These are phyloP conservation scores for Carapus acus DNA, from an alignment of 2,797 vertebrate species.

Conservation along the genomic window DNA sequence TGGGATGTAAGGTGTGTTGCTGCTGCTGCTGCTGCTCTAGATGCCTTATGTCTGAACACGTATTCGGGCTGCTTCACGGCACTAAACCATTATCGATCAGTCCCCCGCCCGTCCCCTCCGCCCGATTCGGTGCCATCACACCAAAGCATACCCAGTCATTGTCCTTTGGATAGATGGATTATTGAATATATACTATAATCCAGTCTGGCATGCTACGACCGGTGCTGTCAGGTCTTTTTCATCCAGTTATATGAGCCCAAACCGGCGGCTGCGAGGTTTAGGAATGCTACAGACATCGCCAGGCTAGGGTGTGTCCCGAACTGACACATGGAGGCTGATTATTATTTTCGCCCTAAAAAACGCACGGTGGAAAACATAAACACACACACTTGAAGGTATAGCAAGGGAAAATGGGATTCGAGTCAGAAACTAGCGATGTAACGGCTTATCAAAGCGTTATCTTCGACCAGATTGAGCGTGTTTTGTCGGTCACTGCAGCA, in stretches of 20 bases:
- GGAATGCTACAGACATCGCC: constrained; percentile 71
- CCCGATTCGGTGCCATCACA: constrained; percentile 52
- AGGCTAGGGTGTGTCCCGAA: constrained; percentile 79
- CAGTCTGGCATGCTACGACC: not conserved
- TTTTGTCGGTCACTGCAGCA: constrained; percentile 68
- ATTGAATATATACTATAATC: constrained; percentile 35
- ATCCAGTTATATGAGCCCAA: constrained; percentile 44
- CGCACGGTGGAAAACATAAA: constrained; percentile 1
- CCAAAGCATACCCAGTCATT: constrained; percentile 31
- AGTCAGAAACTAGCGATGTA: constrained; percentile 9
- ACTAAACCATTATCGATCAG: constrained; percentile 60
- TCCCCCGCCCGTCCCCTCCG: constrained; percentile 32
- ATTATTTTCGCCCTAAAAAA: constrained; percentile 38
- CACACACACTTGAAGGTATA: not conserved
- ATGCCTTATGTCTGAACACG: constrained; percentile 56
- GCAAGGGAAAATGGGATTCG: not conserved
- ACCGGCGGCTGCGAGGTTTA: constrained; percentile 59
- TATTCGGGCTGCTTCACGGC: constrained; percentile 46
- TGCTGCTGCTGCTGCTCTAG: constrained; percentile 40
- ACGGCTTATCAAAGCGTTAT: constrained; percentile 22
- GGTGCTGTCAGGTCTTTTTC: constrained; percentile 37
- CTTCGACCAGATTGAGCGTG: constrained; percentile 27
- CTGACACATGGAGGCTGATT: constrained; percentile 73
- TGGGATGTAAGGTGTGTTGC: constrained; percentile 18
- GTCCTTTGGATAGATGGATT: constrained; percentile 41